Conservation (phyloP, 2,797 vertebrate genomes). For the Lagorchestes hirsutus region DNA sequence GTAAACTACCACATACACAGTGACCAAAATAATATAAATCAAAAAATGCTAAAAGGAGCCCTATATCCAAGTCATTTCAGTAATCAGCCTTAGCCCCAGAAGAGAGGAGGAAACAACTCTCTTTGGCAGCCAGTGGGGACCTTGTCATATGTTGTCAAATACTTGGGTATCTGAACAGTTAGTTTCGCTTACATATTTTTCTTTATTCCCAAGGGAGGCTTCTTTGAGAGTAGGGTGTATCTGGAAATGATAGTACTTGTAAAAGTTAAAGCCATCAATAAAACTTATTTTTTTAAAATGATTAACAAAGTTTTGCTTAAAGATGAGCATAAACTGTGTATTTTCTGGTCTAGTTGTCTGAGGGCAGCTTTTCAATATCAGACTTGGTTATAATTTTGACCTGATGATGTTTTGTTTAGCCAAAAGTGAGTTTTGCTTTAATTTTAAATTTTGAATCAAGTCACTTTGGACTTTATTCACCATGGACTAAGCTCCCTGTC, state of each 20-base stretch:
- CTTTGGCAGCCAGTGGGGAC: too few relatives aligned
- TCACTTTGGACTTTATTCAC: background rate
- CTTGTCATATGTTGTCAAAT: background rate
- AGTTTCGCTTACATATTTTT: background rate
- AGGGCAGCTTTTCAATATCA: too few relatives aligned
- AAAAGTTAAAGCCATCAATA: background rate
- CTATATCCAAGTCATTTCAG: background rate
- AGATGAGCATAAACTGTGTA: too few relatives aligned
- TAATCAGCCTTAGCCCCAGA: background rate
- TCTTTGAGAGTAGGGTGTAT: background rate
- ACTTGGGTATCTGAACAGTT: background rate
- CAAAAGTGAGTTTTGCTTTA: constrained; percentile 39
- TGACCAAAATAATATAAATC: background rate
- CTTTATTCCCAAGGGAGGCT: background rate
- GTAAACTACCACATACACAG: background rate
- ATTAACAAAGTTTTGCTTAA: background rate
- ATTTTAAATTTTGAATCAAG: constrained; percentile 57
- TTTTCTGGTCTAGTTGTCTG: too few relatives aligned
- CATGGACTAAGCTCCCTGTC: background rate
- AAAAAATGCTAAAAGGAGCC: background rate
- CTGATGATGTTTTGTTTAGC: constrained; percentile 16
- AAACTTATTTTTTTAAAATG: background rate
- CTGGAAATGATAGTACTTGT: background rate
- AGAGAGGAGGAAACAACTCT: background rate
- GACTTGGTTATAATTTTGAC: constrained; percentile 15